Conservation (phyloP, 2,888 invertebrate species). For the Deilephila porcellus region DNA sequence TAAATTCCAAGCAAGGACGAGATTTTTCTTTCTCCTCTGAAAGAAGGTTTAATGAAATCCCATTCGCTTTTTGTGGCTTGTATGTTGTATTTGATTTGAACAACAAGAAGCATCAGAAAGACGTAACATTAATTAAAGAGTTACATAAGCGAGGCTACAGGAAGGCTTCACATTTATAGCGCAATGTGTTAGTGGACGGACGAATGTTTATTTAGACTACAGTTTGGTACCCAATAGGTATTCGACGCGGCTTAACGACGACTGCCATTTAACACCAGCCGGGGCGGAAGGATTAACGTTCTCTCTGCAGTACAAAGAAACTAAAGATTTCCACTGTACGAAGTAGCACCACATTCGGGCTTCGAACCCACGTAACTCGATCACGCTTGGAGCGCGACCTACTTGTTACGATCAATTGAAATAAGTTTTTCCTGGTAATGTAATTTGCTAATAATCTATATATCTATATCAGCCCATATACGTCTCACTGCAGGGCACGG, state of each 20-base stretch:
- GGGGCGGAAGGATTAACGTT: conserved; percentile 8
- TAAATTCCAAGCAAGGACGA: conserved; percentile 73
- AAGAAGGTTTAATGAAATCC: conserved; percentile 72
- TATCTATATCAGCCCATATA: too few relatives aligned
- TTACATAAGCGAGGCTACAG: neutral
- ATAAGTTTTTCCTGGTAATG: neutral
- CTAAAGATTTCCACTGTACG: neutral
- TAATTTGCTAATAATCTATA: neutral
- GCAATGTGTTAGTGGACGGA: conserved; percentile 1
- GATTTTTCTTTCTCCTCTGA: conserved; percentile 64
- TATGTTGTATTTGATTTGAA: conserved; percentile 27
- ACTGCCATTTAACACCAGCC: conserved; percentile 15
- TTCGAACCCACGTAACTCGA: neutral
- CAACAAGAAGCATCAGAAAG: conserved; percentile 11
- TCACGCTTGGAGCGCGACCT: neutral
- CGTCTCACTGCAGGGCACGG: too few relatives aligned
- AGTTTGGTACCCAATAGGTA: conserved; percentile 11
- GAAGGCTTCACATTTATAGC: neutral
- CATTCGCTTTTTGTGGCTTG: conserved; percentile 58
- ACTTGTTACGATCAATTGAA: neutral
- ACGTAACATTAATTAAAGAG: conserved; percentile 13
- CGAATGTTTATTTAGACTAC: conserved; percentile 9
- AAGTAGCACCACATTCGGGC: neutral
- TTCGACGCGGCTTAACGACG: conserved; percentile 5
- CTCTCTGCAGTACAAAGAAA: conserved; percentile 10